A percentile compares a stretch with the other conserved stretches of the same genome.
phyloP scores from a whole-genome alignment of 1,140 invertebrate species.

The Lucilia sericata region DNA sequence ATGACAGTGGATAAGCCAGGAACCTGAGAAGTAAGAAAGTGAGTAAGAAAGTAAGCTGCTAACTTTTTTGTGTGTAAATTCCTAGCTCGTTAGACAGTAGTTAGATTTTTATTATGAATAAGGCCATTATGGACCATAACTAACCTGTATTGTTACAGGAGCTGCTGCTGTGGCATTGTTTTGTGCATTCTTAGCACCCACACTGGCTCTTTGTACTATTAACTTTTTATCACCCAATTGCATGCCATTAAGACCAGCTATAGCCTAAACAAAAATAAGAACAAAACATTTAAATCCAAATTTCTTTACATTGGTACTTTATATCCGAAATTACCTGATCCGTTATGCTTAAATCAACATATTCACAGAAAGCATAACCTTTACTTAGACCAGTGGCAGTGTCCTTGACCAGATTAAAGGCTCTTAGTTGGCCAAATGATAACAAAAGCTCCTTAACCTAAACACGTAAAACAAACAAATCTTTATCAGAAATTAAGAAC shows the following conservation, averaged over 20 bases:
- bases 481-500: neutral
- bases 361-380: constrained; percentile 99
- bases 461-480: constrained; percentile 48
- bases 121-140: no score
- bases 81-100: no score
- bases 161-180: constrained; percentile 79
- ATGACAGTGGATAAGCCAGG: constrained; percentile 90
- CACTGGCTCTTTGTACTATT: constrained; percentile 96
- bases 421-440: constrained; percentile 96
- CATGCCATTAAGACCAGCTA: constrained; percentile 99
- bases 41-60: neutral
- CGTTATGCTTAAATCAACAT: constrained; percentile 96
- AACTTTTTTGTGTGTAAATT: no score
- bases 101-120: no score
- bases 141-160: constrained; percentile 77
- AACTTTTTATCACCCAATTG: constrained; percentile 98
- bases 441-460: constrained; percentile 96
- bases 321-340: constrained; percentile 81
- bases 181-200: constrained; percentile 93
- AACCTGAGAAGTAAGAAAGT: constrained; percentile 73
- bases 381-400: constrained; percentile 97
- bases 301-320: neutral
- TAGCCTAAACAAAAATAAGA: constrained; percentile 76
- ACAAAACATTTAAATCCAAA: neutral
- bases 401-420: constrained; percentile 99